These are phyloP conservation scores for Dorcus hopei DNA, from an alignment of 2,888 invertebrate genomes.

Conservation along the genomic window DNA sequence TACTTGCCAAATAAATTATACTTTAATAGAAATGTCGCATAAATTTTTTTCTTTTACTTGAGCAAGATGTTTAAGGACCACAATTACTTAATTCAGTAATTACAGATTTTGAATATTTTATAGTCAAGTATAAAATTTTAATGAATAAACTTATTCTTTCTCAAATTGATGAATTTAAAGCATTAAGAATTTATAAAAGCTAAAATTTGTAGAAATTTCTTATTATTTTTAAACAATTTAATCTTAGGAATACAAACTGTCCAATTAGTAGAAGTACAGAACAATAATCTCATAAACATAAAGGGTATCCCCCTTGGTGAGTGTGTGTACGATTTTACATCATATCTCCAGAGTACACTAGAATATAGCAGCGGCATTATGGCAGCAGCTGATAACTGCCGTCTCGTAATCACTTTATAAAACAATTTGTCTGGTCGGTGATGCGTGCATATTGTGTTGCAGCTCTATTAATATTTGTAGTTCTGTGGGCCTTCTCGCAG, in stretches of 20 bases:
- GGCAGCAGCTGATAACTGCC: constrained; percentile 49
- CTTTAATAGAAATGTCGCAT: no score
- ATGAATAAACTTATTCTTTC: no score
- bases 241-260: background rate
- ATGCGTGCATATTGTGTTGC: constrained; percentile 61
- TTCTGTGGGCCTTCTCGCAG: constrained; percentile 30
- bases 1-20: no score
- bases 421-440: constrained; percentile 73
- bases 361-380: constrained; percentile 24
- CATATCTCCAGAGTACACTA: constrained; percentile 12
- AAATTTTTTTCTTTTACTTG: no score
- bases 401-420: constrained; percentile 74
- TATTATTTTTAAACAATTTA: background rate
- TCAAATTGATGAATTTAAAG: no score
- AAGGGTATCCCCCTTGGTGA: background rate
- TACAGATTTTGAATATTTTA: no score
- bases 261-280: background rate
- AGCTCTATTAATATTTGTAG: constrained; percentile 52
- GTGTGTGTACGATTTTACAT: constrained; percentile 8
- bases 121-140: no score
- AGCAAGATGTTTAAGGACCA: no score
- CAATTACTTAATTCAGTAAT: no score
- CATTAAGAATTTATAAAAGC: no score
- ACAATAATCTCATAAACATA: background rate
- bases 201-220: no score